Percentiles rank a stretch among this genome's conserved stretches.
Evolutionary conservation across 2,113 vertebrate species (phyloP).

Genomic region (Pollimyrus isidori): DNA sequence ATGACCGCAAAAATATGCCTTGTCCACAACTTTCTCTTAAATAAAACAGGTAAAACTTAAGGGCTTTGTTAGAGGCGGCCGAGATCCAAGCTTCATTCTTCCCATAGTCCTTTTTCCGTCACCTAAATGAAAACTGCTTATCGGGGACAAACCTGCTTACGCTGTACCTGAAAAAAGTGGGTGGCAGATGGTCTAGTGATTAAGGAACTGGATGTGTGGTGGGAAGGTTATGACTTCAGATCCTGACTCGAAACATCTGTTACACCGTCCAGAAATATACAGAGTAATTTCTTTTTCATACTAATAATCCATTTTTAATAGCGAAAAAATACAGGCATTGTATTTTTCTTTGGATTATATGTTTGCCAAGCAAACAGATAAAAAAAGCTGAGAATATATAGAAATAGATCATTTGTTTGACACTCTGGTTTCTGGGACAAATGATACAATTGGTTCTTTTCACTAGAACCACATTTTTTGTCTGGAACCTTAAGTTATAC

Average conservation of each 20-base stretch:
- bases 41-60: neutral
- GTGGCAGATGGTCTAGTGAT: conserved; percentile 34
- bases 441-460: neutral
- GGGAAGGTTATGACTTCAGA: neutral
- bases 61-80: neutral
- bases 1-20: neutral
- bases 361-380: neutral
- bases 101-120: neutral
- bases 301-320: neutral
- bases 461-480: neutral
- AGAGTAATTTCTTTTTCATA: neutral
- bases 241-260: neutral
- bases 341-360: neutral
- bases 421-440: neutral
- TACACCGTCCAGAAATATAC: neutral
- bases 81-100: neutral
- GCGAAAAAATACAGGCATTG: neutral
- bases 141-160: neutral
- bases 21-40: neutral
- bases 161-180: conserved; percentile 4
- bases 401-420: neutral
- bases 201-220: conserved; percentile 24
- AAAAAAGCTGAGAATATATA: neutral
- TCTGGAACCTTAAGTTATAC: neutral
- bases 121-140: conserved; percentile 1